Conservation (phyloP, 2,888 invertebrate genomes). For the Tenthredo notha region DNA sequence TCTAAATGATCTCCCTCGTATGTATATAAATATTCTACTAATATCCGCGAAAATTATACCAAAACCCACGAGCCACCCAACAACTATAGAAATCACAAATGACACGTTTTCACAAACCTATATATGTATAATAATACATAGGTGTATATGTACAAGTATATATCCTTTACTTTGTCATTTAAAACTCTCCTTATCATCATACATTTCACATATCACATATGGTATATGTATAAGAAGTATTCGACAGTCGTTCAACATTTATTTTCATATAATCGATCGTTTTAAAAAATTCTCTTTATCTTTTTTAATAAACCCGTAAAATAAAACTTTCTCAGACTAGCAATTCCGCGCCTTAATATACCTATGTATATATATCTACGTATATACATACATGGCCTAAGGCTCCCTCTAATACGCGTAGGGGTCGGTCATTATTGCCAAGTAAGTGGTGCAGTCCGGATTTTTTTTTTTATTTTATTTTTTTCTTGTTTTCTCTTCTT, state of each 20-base stretch:
- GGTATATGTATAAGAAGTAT: neutral
- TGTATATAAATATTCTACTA: too few relatives aligned
- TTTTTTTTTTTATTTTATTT: slow-evolving; percentile 46
- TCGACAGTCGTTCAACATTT: neutral
- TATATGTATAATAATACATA: neutral
- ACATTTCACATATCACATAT: neutral
- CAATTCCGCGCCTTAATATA: neutral
- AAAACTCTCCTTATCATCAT: neutral
- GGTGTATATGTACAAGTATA: neutral
- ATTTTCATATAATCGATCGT: neutral
- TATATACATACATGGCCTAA: neutral
- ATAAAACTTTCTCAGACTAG: neutral
- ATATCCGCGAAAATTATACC: too few relatives aligned
- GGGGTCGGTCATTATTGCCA: slow-evolving; percentile 73
- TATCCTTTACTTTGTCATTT: neutral
- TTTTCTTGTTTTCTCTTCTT: slow-evolving; percentile 29
- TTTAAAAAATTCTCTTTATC: neutral
- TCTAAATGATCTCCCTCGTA: too few relatives aligned
- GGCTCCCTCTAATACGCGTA: slow-evolving; percentile 2
- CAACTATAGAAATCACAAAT: slow-evolving; percentile 29
- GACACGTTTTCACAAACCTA: neutral
- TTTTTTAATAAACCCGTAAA: neutral
- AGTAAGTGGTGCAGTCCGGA: slow-evolving; percentile 76
- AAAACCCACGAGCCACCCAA: too few relatives aligned
- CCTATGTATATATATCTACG: neutral